These are phyloP conservation scores for Sphecodes monilicornis DNA, from an alignment of 2,888 invertebrate species.

Conservation along the genomic window DNA sequence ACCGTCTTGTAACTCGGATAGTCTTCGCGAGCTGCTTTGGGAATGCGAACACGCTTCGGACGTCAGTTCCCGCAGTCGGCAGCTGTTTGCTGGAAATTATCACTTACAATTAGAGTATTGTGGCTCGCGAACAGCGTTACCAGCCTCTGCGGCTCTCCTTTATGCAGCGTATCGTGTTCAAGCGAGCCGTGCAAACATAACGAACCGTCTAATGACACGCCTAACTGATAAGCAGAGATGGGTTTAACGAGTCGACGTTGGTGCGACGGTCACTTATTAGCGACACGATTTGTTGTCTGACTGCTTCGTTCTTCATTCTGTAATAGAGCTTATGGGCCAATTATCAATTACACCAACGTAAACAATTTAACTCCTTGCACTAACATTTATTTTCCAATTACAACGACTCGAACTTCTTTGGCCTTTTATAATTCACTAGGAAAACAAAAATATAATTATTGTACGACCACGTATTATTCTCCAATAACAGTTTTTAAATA, in stretches of 20 bases:
- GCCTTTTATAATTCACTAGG: too few relatives aligned
- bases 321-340: too few relatives aligned
- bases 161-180: neutral
- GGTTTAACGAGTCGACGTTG: neutral
- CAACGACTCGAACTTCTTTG: too few relatives aligned
- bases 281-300: neutral
- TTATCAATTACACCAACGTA: too few relatives aligned
- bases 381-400: too few relatives aligned
- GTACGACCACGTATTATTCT: too few relatives aligned
- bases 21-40: neutral
- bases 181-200: too few relatives aligned
- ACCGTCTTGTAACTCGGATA: neutral
- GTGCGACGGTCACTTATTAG: neutral
- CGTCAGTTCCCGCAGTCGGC: neutral
- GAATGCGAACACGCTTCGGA: neutral
- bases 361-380: too few relatives aligned
- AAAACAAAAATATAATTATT: too few relatives aligned
- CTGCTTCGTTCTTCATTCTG: neutral
- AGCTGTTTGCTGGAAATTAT: neutral
- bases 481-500: too few relatives aligned
- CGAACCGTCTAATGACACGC: neutral
- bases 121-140: neutral
- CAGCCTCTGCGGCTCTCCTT: neutral
- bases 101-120: neutral
- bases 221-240: neutral